Evolutionary conservation across 1,140 invertebrate species (phyloP), one percentile per base, ranked within the genome.

Genomic region (Drosophila setifemur): DNA sequence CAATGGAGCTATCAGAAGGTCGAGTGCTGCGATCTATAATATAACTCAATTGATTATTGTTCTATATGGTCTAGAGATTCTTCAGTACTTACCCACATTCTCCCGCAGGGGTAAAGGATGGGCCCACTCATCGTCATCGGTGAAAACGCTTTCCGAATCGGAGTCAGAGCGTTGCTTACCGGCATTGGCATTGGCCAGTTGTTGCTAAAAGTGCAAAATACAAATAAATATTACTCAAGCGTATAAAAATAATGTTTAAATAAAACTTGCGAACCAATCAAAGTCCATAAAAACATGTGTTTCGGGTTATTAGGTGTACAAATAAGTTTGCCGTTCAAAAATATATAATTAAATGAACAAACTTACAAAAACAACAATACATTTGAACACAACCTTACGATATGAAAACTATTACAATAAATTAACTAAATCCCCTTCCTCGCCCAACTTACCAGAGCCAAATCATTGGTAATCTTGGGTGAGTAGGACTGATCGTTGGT

Each of bases 71-170:
- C n/a, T 11, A 11, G 4, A 4, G 12, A 2, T 16, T 1, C 0
- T 2, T n/a, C 6, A 48, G 8, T 8, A 75, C 72, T 44, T 66
- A 85, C 89, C 89, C 47, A 89, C 68, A 82, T 90, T 90, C 69
- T 90, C 89, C 4, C 89, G 73, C 3, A 90, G 11, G 1, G 89
- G 89, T 49, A 89, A 42, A 2, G 89, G 89, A 79, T 88, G 87
- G n/a, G 89, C 72, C 91, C 92, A 93, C 66, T 92, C 92, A 58
- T 93, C 92, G 44, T 92, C 92, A 71, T 93, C 93, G 18, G 92
- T 93, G 54, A 93, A 93, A 1, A 93, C 92, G 72, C 91, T 92
- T 66, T 93, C 93, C 0, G 91, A 92, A 81, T 93, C 92, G 0
- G 93, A 93, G 58, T 93, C 93, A 23, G 72, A 93, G 69, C 57